Conservation (phyloP, 2,113 vertebrate species). For the Dunckerocampus dactyliophorus region DNA sequence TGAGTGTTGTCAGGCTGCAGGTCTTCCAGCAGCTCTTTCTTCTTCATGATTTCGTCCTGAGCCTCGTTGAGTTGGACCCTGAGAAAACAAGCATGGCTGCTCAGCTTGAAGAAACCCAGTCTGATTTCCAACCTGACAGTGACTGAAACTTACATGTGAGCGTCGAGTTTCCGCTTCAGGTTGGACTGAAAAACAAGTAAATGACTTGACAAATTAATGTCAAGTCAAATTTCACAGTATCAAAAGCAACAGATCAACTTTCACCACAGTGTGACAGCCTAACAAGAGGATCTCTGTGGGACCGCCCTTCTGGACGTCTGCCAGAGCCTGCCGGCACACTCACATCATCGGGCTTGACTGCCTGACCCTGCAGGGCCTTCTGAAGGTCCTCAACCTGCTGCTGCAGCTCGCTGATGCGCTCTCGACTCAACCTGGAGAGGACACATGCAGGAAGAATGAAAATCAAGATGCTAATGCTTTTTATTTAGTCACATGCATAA, state of each 20-base stretch:
- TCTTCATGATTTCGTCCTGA: conserved; percentile 95
- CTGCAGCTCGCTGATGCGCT: conserved; percentile 81
- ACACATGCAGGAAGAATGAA: not conserved
- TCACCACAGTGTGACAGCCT: not conserved
- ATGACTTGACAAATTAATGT: not conserved
- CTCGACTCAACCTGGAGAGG: conserved; percentile 77
- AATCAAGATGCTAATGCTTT: not conserved
- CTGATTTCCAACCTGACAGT: not conserved
- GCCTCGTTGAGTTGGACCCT: conserved; percentile 94
- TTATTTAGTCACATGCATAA: not conserved
- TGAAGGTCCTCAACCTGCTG: conserved; percentile 95
- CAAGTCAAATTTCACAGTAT: not conserved
- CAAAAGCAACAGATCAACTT: not conserved
- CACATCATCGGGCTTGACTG: conserved; percentile 85
- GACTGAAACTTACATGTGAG: conserved; percentile 87
- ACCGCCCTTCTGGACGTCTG: not conserved
- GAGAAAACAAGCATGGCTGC: not conserved
- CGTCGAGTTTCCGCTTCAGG: conserved; percentile 89
- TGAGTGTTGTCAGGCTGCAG: conserved; percentile 88
- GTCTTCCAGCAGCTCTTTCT: conserved; percentile 91
- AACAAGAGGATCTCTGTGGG: conserved; percentile 3
- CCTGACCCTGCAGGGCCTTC: conserved; percentile 88
- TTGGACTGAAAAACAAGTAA: conserved; percentile 80
- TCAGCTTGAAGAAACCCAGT: not conserved
- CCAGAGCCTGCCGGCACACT: conserved; percentile 52